A percentile compares a stretch with the other conserved stretches of the same genome.
Conservation (phyloP, 1,140 invertebrate genomes). For the Patella vulgata region DNA sequence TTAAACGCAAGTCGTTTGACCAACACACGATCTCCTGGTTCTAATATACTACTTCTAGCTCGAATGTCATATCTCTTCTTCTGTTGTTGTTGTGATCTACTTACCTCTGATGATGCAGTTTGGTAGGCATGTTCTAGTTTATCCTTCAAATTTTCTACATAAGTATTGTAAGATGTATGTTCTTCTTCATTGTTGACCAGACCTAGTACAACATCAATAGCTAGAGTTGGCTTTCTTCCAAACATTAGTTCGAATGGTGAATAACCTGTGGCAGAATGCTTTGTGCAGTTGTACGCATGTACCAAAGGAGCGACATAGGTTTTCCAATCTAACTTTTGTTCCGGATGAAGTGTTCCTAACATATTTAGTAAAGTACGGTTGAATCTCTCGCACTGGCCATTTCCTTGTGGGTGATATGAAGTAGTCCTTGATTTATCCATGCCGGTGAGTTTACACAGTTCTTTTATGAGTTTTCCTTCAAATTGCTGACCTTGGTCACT, state of each 20-base stretch:
- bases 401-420: too few species aligned
- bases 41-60: conserved; percentile 4
- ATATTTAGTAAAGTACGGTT: conserved; percentile 22
- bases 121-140: conserved; percentile 14
- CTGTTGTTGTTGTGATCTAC: neutral
- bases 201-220: conserved; percentile 1
- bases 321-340: conserved; percentile 20
- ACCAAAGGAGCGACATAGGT: conserved; percentile 4
- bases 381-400: too few species aligned
- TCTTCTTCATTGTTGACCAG: neutral
- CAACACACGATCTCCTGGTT: conserved; percentile 32
- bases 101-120: neutral
- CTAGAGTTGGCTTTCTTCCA: neutral
- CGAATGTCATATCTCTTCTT: conserved; percentile 6
- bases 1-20: conserved; percentile 24
- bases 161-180: too few species aligned
- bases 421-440: too few species aligned
- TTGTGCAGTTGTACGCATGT: conserved; percentile 10
- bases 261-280: conserved; percentile 9
- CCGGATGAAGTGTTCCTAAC: conserved; percentile 9
- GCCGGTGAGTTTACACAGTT: conserved; percentile 11
- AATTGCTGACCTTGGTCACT: too few species aligned
- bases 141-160: too few species aligned
- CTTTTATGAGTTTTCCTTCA: too few species aligned
- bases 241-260: too few species aligned